These are phyloP conservation scores for Colinus virginianus DNA, from an alignment of 2,113 vertebrate species.

Conservation along the genomic window DNA sequence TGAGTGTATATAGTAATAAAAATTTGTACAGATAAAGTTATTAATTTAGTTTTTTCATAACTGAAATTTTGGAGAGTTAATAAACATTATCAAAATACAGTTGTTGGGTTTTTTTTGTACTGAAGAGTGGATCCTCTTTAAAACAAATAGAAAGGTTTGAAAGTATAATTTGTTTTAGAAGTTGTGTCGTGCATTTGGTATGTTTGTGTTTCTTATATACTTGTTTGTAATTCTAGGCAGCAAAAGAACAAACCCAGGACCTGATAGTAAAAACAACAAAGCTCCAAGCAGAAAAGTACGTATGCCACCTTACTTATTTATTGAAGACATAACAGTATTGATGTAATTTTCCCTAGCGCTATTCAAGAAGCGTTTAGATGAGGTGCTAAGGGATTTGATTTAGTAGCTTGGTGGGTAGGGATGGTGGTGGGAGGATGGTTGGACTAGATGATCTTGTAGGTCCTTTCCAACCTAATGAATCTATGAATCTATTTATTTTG, in stretches of 20 bases:
- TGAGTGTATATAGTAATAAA: neutral
- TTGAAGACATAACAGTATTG: neutral
- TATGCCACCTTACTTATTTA: conserved; percentile 25
- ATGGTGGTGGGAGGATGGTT: no score
- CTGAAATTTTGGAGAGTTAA: neutral
- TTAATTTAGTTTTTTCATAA: neutral
- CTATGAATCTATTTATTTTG: no score
- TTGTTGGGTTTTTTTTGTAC: neutral
- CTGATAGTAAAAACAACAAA: conserved; percentile 97
- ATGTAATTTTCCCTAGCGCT: no score
- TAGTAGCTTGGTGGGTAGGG: no score
- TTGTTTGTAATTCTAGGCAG: conserved; percentile 83
- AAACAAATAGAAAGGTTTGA: neutral
- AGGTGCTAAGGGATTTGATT: no score
- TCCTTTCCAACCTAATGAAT: no score
- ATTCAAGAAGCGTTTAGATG: no score
- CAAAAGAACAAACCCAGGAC: conserved; percentile 97
- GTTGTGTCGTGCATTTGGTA: neutral
- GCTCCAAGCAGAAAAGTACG: conserved; percentile 96
- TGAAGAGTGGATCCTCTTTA: neutral
- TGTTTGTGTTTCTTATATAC: neutral
- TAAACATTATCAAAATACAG: neutral
- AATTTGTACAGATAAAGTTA: neutral
- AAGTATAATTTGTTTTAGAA: neutral
- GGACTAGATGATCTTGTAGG: no score